Percentiles rank a stretch among this genome's conserved stretches.
Conservation (phyloP, 2,797 vertebrate genomes). For the Poliocrania exsul region DNA sequence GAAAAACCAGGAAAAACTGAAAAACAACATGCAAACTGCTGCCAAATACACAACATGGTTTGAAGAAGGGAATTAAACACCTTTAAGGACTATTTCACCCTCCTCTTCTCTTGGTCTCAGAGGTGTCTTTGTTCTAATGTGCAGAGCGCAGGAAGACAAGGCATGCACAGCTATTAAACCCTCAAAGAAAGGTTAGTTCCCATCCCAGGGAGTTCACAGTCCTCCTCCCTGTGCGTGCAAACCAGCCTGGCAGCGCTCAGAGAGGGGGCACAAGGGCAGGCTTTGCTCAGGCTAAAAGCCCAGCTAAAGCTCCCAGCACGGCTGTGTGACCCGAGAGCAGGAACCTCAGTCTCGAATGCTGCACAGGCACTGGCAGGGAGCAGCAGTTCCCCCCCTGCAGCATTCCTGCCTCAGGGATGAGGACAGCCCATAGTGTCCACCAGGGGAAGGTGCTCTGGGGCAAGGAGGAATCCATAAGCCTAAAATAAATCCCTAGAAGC, state of each 20-base stretch:
- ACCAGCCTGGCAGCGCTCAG: not conserved
- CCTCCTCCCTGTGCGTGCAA: not conserved
- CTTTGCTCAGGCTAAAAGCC: not conserved
- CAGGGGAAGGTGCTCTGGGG: not conserved
- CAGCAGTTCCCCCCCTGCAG: not conserved
- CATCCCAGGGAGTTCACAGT: rapidly evolving
- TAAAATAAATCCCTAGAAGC: not conserved
- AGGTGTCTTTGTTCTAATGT: not conserved
- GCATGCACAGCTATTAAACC: not conserved
- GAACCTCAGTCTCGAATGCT: rapidly evolving
- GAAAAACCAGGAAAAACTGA: not conserved
- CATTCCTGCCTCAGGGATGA: rapidly evolving
- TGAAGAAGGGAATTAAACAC: not conserved
- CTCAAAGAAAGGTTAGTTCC: not conserved
- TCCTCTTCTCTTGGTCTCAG: not conserved
- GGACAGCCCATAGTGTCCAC: rapidly evolving
- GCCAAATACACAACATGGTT: not conserved
- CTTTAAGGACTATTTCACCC: not conserved
- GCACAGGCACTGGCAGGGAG: rapidly evolving
- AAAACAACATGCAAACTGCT: not conserved
- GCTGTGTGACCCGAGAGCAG: rapidly evolving
- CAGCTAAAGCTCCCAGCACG: not conserved
- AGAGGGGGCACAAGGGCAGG: not conserved
- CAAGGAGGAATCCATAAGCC: not conserved
- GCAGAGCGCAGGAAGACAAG: not conserved